A percentile compares a stretch with the other conserved stretches of the same genome.
phyloP scores from a whole-genome alignment of 2,113 vertebrate species.

The Macroglossus sobrinus region DNA sequence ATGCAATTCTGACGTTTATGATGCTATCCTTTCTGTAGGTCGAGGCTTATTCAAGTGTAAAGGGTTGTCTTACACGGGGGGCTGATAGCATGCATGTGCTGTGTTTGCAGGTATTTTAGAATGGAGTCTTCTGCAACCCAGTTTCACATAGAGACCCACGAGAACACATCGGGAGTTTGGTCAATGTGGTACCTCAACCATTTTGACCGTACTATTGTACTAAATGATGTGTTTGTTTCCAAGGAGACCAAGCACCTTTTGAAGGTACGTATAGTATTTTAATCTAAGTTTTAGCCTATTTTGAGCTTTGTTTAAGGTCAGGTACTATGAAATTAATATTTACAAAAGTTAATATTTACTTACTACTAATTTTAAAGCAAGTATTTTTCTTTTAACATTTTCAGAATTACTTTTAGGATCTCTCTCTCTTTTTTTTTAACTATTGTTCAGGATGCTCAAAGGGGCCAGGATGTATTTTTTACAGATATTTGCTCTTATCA shows the following conservation, averaged over 20 bases:
- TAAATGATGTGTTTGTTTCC: constrained; percentile 87
- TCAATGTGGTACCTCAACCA: constrained; percentile 93
- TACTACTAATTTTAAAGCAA: constrained; percentile 21
- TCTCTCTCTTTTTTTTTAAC: neutral
- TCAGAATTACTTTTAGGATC: neutral
- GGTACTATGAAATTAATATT: neutral
- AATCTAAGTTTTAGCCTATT: neutral
- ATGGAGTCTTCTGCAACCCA: constrained; percentile 82
- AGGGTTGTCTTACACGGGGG: fast-evolving
- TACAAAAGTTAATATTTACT: neutral
- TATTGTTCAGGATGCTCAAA: neutral
- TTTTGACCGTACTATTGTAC: constrained; percentile 82
- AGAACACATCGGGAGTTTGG: constrained; percentile 84
- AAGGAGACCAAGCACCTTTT: constrained; percentile 84
- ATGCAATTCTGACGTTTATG: fast-evolving
- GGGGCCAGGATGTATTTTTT: neutral
- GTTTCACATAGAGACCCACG: constrained; percentile 86
- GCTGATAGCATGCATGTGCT: neutral
- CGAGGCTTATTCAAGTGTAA: neutral
- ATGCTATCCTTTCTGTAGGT: fast-evolving
- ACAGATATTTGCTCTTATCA: neutral
- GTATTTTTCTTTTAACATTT: neutral
- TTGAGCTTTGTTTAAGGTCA: neutral
- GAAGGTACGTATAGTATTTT: constrained; percentile 81
- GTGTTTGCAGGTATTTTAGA: constrained; percentile 80